phyloP scores from a whole-genome alignment of 2,113 vertebrate genomes.

The Aegithalos caudatus region DNA sequence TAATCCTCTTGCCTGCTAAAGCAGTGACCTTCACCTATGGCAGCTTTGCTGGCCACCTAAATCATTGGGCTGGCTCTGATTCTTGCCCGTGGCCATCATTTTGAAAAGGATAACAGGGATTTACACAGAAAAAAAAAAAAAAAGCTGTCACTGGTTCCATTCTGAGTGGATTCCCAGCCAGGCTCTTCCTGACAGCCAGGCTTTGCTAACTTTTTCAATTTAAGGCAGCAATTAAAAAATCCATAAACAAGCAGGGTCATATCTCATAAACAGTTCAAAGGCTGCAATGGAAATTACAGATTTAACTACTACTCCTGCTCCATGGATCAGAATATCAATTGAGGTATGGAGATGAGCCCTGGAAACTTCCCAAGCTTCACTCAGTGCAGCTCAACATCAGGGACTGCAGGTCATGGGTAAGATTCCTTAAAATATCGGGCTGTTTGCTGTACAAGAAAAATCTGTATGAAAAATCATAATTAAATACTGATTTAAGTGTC shows the following conservation, averaged over 20 bases:
- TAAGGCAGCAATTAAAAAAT: neutral
- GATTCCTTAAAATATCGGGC: neutral
- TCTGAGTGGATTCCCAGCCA: rapidly evolving
- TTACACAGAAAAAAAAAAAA: neutral
- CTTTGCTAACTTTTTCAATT: neutral
- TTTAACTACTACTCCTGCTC: neutral
- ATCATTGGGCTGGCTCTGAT: neutral
- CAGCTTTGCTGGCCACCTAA: neutral
- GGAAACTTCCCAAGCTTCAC: neutral
- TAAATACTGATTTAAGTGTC: neutral
- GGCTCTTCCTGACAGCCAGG: neutral
- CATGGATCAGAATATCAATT: neutral
- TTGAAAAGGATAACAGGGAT: neutral
- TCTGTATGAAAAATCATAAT: neutral
- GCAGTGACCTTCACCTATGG: neutral
- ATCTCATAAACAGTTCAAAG: slow-evolving; percentile 2
- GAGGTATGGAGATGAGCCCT: neutral
- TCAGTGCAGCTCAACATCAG: neutral
- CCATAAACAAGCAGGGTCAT: neutral
- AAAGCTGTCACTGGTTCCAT: neutral
- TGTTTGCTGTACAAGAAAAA: neutral
- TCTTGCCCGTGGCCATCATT: neutral
- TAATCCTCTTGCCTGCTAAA: neutral
- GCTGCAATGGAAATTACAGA: neutral
- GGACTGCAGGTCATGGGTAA: neutral